Conservation (phyloP, 1,140 invertebrate species). For the Lepidotrigona ventralis region DNA sequence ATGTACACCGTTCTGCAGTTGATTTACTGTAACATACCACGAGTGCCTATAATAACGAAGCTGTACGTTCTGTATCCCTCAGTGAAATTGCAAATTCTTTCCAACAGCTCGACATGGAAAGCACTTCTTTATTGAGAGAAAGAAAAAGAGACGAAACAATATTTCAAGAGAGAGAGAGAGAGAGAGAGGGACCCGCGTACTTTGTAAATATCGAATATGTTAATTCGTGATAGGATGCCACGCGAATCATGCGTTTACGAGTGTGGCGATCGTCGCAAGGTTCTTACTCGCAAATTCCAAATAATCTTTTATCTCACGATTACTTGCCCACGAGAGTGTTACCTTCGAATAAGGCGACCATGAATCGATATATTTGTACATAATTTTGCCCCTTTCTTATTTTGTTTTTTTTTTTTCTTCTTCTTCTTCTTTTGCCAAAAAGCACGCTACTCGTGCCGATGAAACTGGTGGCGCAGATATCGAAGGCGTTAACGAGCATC, state of each 20-base stretch:
- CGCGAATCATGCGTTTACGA: neutral
- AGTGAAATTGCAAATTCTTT: neutral
- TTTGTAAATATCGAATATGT: constrained; percentile 36
- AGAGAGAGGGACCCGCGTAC: neutral
- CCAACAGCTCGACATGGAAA: neutral
- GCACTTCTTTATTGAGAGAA: neutral
- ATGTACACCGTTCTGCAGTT: constrained; percentile 25
- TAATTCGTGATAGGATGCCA: constrained; percentile 25
- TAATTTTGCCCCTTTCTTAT: constrained; percentile 43
- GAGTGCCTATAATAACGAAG: constrained; percentile 60
- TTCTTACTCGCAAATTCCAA: constrained; percentile 38
- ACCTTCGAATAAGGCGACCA: constrained; percentile 30
- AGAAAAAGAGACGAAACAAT: too few relatives aligned
- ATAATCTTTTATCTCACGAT: constrained; percentile 22
- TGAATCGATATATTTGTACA: constrained; percentile 46
- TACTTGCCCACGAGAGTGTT: constrained; percentile 31
- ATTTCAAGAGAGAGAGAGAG: too few relatives aligned
- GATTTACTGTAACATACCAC: constrained; percentile 55
- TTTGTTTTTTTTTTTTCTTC: neutral
- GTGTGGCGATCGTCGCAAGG: constrained; percentile 13
- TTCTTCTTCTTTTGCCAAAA: constrained; percentile 50
- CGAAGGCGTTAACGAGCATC: constrained; percentile 38
- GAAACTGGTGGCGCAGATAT: constrained; percentile 49
- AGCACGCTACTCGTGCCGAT: constrained; percentile 51
- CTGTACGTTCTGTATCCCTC: constrained; percentile 3